Evolutionary conservation across 2,797 vertebrate species (phyloP).

Genomic region (Muraenolepis orangiensis): DNA sequence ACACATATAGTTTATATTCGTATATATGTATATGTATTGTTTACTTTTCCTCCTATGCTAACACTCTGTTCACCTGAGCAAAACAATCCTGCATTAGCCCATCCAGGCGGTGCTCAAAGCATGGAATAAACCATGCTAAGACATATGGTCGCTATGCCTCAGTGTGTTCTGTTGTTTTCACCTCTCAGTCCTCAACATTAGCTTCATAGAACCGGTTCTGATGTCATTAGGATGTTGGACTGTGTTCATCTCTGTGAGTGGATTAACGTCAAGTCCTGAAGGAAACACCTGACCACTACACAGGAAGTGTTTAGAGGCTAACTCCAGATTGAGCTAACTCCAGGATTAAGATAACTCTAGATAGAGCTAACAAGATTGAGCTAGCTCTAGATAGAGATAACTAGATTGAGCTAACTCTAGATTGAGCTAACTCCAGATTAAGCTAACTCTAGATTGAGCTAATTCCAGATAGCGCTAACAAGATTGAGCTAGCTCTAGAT

Average conservation of each 20-base stretch:
- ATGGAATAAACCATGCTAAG: neutral
- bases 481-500: too few species aligned
- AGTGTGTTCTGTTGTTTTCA: conserved; percentile 49
- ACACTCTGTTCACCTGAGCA: neutral
- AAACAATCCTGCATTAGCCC: neutral
- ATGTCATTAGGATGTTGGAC: neutral
- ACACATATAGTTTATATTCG: too few species aligned
- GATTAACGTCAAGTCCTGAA: conserved; percentile 15
- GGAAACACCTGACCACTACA: neutral
- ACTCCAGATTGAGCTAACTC: too few species aligned
- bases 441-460: too few species aligned
- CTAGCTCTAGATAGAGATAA: too few species aligned
- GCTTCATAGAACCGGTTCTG: too few species aligned
- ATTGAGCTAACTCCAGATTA: neutral
- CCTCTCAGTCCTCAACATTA: conserved; percentile 17
- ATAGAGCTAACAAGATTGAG: neutral
- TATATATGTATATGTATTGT: too few species aligned
- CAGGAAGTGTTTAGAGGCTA: too few species aligned
- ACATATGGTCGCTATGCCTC: conserved; percentile 34
- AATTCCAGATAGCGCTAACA: too few species aligned
- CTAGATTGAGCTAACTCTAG: too few species aligned
- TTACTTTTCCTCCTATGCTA: neutral
- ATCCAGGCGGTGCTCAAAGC: neutral
- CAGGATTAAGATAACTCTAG: too few species aligned
- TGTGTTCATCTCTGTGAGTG: conserved; percentile 24